phyloP scores from a whole-genome alignment of 2,113 vertebrate genomes.

The Actenoides hombroni region DNA sequence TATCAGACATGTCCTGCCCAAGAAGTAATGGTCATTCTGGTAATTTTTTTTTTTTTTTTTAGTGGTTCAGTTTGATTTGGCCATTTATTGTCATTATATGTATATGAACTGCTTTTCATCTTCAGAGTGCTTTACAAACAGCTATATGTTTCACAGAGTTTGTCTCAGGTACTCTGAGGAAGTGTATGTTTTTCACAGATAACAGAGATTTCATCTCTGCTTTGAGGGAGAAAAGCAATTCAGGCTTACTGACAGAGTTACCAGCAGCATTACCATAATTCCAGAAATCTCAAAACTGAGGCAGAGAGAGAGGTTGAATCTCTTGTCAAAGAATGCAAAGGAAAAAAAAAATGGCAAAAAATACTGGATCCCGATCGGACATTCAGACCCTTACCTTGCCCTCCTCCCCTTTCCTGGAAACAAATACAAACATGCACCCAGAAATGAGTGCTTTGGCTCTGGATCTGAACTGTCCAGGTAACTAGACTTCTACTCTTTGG shows the following conservation, averaged over 20 bases:
- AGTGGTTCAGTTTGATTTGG: background rate
- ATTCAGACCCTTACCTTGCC: background rate
- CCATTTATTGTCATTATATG: background rate
- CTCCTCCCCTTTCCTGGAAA: background rate
- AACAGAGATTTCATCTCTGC: background rate
- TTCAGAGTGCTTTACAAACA: background rate
- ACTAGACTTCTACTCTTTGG: background rate
- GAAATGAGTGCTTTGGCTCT: background rate
- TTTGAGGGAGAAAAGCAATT: background rate
- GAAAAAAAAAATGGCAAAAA: background rate
- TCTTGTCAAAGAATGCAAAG: background rate
- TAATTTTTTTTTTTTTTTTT: background rate
- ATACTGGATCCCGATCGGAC: background rate
- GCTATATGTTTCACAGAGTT: background rate
- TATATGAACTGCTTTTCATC: background rate
- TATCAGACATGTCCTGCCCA: background rate
- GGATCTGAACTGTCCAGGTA: background rate
- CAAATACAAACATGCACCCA: background rate
- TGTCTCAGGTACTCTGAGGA: background rate
- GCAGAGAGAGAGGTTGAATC: background rate
- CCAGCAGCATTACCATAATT: background rate
- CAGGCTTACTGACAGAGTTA: background rate
- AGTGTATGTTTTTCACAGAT: background rate
- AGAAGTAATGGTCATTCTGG: background rate
- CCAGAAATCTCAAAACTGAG: background rate